These are phyloP conservation scores for Drosophila navojoa DNA, from an alignment of 1,140 invertebrate genomes.

Conservation along the genomic window DNA sequence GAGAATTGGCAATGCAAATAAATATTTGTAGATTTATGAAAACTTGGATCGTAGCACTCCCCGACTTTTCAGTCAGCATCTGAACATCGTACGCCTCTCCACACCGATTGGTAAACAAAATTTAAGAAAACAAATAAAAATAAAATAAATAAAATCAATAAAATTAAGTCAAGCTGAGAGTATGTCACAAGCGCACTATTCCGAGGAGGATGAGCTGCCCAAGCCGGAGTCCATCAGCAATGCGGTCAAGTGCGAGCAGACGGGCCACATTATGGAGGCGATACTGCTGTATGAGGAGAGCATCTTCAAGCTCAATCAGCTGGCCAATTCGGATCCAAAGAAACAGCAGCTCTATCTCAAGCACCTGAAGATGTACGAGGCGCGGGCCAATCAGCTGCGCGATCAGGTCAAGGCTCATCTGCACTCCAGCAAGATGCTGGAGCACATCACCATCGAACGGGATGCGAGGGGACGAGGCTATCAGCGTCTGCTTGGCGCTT, in stretches of 20 bases:
- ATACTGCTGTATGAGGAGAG: slow-evolving; percentile 71
- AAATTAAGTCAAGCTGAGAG: neutral
- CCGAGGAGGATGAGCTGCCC: slow-evolving; percentile 47
- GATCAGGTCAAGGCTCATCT: slow-evolving; percentile 70
- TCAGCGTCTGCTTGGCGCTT: slow-evolving; percentile 66
- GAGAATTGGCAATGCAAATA: no score
- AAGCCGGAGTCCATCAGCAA: slow-evolving; percentile 54
- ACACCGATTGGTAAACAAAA: no score
- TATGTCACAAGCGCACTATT: slow-evolving; percentile 48
- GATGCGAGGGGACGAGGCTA: slow-evolving; percentile 66
- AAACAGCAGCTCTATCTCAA: slow-evolving; percentile 53
- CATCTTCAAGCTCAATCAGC: slow-evolving; percentile 59
- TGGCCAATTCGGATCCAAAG: slow-evolving; percentile 48
- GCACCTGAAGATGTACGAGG: slow-evolving; percentile 62
- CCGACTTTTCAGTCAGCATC: neutral
- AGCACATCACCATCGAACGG: slow-evolving; percentile 59
- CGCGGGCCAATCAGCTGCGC: slow-evolving; percentile 53
- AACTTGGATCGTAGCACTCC: no score
- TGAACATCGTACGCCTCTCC: no score
- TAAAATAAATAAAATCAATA: neutral
- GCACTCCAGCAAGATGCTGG: slow-evolving; percentile 59
- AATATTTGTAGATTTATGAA: no score
- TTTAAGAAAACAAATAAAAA: neutral
- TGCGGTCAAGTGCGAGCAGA: slow-evolving; percentile 67
- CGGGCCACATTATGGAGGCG: slow-evolving; percentile 72